Base-by-base conservation (phyloP, 2,797 vertebrate species). In the Anisognathus igniventris region DNA sequence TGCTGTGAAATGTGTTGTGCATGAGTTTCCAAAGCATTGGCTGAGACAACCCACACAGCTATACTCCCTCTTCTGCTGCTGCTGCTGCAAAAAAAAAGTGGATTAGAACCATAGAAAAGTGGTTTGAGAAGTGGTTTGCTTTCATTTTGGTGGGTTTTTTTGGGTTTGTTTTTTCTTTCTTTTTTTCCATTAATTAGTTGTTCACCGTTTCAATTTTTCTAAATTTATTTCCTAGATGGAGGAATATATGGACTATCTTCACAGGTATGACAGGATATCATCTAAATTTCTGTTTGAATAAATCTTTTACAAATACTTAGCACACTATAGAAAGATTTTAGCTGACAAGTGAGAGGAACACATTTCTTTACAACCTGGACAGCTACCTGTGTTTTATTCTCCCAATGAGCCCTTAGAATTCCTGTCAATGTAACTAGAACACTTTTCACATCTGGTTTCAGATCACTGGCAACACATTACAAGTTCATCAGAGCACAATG, bases 271-370 rank as follows among this genome's bases (percentile, higher is more conserved):
- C 81, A 86, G 88, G 35, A 92, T 20, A 62, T 7, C 16, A 48
- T 50, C 44, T 93, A 90, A 62, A 78, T 94, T 92, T 93, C 45
- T 70, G 4, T 90, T 88, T 72, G 25, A 65, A 65, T 64, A 73
- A 87, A 56, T 83, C 64, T 76, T 95, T 28, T 65, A 86, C 30
- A 89, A 93, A 86, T 45, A 53, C 13, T 85, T 93, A 53, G 40
- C 23, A 68, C 42, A 30, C 12, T n/a, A 22, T 14, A 79, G 74
- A 85, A 86, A 92, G 21, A 58, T 61, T 93, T 91, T 81, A 90
- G 40, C 16, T 64, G 33, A n/a, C 14, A 65, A 39, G n/a, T 56
- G 31, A 91, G 30, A 8, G 23, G 37, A 64, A 72, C 71, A 35
- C 8, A 53, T 61, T 87, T 8, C 14, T 79, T 76, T 71, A n/a